A percentile compares a stretch with the other conserved stretches of the same genome.
Evolutionary conservation across 2,113 vertebrate genomes (phyloP).

Genomic region (Melierax canorus): DNA sequence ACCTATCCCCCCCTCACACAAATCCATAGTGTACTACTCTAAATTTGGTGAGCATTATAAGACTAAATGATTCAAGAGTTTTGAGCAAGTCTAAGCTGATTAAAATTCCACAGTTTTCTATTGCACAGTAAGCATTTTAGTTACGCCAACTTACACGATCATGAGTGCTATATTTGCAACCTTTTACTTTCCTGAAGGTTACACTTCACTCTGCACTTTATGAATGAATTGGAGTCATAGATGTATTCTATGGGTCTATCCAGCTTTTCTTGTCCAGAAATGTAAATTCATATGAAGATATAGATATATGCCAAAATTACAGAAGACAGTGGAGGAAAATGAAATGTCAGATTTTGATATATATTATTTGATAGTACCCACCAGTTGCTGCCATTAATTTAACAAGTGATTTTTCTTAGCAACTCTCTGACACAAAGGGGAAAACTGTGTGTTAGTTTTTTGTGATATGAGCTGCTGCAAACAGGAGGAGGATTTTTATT

Average conservation of each 20-base stretch:
- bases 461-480: neutral
- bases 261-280: neutral
- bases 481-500: neutral
- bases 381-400: neutral
- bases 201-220: neutral
- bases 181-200: neutral
- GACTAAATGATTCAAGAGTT: neutral
- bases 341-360: neutral
- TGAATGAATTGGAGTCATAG: neutral
- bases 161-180: neutral
- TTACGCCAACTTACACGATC: neutral
- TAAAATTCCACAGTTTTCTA: neutral
- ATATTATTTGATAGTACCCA: neutral
- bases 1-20: neutral
- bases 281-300: neutral
- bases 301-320: neutral
- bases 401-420: neutral
- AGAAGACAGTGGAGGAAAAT: neutral
- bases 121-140: neutral
- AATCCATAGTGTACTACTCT: neutral
- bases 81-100: neutral
- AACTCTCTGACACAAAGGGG: neutral
- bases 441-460: neutral
- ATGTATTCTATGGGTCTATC: neutral
- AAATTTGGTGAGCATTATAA: neutral